Percentiles rank a stretch among this genome's conserved stretches.
These are phyloP conservation scores for Macaria liturata DNA, from an alignment of 2,888 invertebrate genomes.

Conservation along the genomic window DNA sequence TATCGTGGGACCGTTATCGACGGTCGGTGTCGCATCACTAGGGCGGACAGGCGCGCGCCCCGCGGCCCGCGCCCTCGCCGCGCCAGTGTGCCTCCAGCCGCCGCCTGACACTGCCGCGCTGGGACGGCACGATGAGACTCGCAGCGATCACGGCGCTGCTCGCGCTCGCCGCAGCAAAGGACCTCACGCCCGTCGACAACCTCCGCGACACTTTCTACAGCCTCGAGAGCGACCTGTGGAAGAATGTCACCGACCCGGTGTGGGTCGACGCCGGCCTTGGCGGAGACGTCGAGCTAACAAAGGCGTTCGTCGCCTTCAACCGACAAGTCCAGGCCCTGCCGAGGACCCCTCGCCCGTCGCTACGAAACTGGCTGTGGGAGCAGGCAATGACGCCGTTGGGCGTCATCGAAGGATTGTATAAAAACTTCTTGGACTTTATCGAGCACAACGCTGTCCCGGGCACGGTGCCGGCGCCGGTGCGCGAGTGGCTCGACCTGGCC, in stretches of 20 bases:
- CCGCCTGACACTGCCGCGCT: slow-evolving; percentile 48
- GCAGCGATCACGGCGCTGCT: slow-evolving; percentile 62
- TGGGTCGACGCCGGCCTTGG: slow-evolving; percentile 64
- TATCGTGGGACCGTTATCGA: slow-evolving; percentile 26
- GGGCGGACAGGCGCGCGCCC: slow-evolving; percentile 51
- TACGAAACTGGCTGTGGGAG: slow-evolving; percentile 85
- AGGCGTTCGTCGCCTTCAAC: slow-evolving; percentile 82
- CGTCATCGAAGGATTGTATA: slow-evolving; percentile 86
- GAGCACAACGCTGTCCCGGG: slow-evolving; percentile 64
- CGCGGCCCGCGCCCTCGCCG: slow-evolving; percentile 53
- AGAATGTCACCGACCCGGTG: slow-evolving; percentile 66
- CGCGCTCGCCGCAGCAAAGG: slow-evolving; percentile 51
- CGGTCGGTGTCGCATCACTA: slow-evolving; percentile 48
- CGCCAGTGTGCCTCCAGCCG: slow-evolving; percentile 55
- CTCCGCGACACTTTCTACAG: slow-evolving; percentile 83
- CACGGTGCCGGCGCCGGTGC: slow-evolving; percentile 63
- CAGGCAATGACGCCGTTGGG: slow-evolving; percentile 84
- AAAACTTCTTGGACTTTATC: slow-evolving; percentile 85
- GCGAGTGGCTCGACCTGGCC: slow-evolving; percentile 84
- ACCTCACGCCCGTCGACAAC: slow-evolving; percentile 80
- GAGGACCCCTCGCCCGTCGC: slow-evolving; percentile 49
- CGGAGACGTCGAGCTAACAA: slow-evolving; percentile 83
- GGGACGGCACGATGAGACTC: slow-evolving; percentile 53
- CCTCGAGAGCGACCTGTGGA: slow-evolving; percentile 81
- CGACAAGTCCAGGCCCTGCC: slow-evolving; percentile 71